Evolutionary conservation across 2,888 invertebrate genomes (phyloP), one percentile per base, ranked within the genome.

Genomic region (Calephelis perditalis): DNA sequence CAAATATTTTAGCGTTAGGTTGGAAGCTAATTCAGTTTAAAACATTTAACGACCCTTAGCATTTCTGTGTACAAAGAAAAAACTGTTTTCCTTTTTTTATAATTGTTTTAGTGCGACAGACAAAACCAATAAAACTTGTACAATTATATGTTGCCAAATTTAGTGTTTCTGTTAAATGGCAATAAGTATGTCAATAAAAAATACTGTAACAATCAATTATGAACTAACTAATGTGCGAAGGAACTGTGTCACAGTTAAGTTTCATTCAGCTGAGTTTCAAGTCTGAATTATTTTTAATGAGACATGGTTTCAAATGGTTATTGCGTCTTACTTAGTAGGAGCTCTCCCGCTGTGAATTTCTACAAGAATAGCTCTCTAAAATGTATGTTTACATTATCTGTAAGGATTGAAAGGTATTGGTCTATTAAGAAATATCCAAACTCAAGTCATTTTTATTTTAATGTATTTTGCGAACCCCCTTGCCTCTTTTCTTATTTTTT

Each of bases 271-370:
- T 55, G 54, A 61, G 58, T 59, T 58, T 61, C 59, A 61, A 60
- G 45, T 43, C 15, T 54, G 37, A 61, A 56, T 60, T 65, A 63
- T 59, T 59, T 62, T 72, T 71, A 75, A 70, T 74, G 70, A 63
- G 73, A 72, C 70, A 76, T 65, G 67, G 74, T 69, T 73, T 68
- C 70, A 74, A 68, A 66, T 68, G 64, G 66, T 66, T 72, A 73
- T 69, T 74, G 73, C 72, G 73, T 71, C 65, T 65, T 62, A 69
- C 68, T 68, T 67, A 67, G 67, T 63, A 64, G 62, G 47, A 64
- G 62, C 69, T 76, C 83, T 78, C 83, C 84, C 78, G 70, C 84
- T 73, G 78, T 74, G 84, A 78, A 76, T 79, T 79, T 75, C 71
- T 73, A 64, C 62, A 59, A 73, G 71, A 82, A 82, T 82, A 83